phyloP scores from a whole-genome alignment of 2,888 invertebrate genomes.

The Aleiodes testaceus region DNA sequence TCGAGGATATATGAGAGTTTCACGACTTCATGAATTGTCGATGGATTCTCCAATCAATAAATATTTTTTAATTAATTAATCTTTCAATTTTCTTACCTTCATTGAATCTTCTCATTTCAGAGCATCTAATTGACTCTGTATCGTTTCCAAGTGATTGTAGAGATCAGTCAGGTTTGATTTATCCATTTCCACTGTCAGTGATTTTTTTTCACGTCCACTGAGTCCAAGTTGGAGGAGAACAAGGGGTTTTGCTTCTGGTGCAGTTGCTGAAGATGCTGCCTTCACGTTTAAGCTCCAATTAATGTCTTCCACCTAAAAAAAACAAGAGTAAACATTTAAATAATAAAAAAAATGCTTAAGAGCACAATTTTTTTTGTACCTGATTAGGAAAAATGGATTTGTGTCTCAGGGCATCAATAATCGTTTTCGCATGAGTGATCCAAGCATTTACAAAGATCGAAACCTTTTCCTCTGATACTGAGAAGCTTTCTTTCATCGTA shows the following conservation, averaged over 20 bases:
- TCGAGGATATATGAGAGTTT: constrained; percentile 54
- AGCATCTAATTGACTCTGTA: constrained; percentile 66
- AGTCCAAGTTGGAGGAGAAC: constrained; percentile 63
- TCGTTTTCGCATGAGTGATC: constrained; percentile 62
- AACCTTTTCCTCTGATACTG: constrained; percentile 61
- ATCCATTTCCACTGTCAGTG: constrained; percentile 64
- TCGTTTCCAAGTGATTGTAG: constrained; percentile 64
- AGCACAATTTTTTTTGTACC: too few species aligned
- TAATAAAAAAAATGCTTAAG: too few species aligned
- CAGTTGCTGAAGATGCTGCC: constrained; percentile 62
- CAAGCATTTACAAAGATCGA: constrained; percentile 63
- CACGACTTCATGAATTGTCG: constrained; percentile 7
- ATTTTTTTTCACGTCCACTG: constrained; percentile 55
- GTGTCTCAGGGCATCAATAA: constrained; percentile 60
- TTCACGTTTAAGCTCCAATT: constrained; percentile 65
- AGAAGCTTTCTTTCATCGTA: constrained; percentile 59
- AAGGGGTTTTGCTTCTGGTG: constrained; percentile 61
- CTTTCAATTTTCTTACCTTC: not conserved
- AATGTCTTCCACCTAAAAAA: constrained; percentile 59
- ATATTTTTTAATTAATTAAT: not conserved
- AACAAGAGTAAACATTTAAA: not conserved
- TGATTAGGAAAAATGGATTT: constrained; percentile 65
- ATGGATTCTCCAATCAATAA: too few species aligned
- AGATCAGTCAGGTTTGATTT: constrained; percentile 61
- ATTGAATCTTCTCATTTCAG: constrained; percentile 56